phyloP scores from a whole-genome alignment of 64 coral and sea anemone species.

The Stichodactyla mertensii region DNA sequence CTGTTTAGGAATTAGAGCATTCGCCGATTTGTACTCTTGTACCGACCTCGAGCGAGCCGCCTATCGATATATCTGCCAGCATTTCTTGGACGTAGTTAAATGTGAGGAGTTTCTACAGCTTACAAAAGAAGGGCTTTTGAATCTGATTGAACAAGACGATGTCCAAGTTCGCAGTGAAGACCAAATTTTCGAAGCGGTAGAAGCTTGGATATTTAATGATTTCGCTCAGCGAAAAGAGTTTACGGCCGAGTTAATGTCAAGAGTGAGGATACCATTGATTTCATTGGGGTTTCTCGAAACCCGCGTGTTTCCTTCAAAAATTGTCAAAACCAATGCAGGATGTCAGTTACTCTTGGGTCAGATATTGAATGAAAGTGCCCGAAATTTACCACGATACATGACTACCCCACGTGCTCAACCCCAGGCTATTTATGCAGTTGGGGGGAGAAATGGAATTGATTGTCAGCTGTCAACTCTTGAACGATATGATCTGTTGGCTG shows the following conservation, averaged over 20 bases:
- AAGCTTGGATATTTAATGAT: conserved; percentile 82
- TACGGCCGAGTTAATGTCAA: conserved; percentile 69
- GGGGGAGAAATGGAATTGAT: conserved; percentile 86
- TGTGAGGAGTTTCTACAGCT: conserved; percentile 94
- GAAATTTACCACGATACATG: conserved; percentile 90
- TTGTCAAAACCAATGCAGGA: conserved; percentile 85
- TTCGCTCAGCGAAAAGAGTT: conserved; percentile 55
- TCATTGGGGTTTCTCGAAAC: conserved; percentile 90
- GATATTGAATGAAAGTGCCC: conserved; percentile 76
- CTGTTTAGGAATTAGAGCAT: conserved; percentile 90
- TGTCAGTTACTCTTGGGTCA: conserved; percentile 86
- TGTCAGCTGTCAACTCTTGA: conserved; percentile 94
- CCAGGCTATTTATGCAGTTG: conserved; percentile 86
- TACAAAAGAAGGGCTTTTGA: conserved; percentile 42
- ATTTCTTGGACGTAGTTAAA: conserved; percentile 91
- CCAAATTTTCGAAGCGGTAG: conserved; percentile 92
- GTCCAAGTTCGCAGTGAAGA: conserved; percentile 92
- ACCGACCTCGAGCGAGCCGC: conserved; percentile 79
- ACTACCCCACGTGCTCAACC: conserved; percentile 75
- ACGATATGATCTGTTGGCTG: conserved; percentile 77
- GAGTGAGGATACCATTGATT: conserved; percentile 75
- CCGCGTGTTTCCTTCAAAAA: conserved; percentile 85
- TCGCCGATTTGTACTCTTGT: conserved; percentile 97
- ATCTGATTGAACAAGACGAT: conserved; percentile 68
- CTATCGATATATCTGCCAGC: conserved; percentile 85